Evolutionary conservation across 2,797 vertebrate species (phyloP).

Genomic region (Cephalopachus bancanus): DNA sequence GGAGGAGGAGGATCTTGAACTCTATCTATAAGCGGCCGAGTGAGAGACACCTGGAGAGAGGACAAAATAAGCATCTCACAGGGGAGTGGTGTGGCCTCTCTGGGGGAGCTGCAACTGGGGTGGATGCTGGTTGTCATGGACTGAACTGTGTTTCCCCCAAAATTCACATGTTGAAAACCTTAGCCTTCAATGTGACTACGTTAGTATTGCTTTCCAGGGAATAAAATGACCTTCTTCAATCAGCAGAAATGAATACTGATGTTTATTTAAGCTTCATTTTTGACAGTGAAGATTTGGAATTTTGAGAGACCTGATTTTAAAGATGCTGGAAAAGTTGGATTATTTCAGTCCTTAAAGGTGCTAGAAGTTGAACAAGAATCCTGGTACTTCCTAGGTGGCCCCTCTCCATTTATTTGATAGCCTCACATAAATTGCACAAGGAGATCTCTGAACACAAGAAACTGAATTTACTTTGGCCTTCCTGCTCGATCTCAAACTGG

Average conservation of each 20-base stretch:
- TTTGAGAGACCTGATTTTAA: background rate
- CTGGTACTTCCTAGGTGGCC: background rate
- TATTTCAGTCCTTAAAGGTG: background rate
- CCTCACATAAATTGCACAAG: background rate
- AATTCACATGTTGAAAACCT: background rate
- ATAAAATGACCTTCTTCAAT: background rate
- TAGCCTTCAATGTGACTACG: background rate
- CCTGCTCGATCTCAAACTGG: background rate
- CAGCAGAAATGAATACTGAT: background rate
- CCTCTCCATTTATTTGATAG: background rate
- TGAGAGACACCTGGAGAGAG: background rate
- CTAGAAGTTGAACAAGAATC: background rate
- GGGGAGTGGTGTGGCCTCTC: background rate
- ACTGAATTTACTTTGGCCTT: background rate
- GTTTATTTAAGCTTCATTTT: conserved; percentile 46
- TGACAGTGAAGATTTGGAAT: background rate
- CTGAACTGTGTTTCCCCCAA: background rate
- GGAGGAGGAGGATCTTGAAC: background rate
- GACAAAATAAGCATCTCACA: background rate
- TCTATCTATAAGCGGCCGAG: background rate
- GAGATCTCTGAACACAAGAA: background rate
- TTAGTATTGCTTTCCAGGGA: background rate
- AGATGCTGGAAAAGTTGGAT: background rate
- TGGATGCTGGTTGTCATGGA: background rate
- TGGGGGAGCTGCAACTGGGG: background rate